phyloP scores from a whole-genome alignment of 1,140 invertebrate species.

The Drosophila azteca region DNA sequence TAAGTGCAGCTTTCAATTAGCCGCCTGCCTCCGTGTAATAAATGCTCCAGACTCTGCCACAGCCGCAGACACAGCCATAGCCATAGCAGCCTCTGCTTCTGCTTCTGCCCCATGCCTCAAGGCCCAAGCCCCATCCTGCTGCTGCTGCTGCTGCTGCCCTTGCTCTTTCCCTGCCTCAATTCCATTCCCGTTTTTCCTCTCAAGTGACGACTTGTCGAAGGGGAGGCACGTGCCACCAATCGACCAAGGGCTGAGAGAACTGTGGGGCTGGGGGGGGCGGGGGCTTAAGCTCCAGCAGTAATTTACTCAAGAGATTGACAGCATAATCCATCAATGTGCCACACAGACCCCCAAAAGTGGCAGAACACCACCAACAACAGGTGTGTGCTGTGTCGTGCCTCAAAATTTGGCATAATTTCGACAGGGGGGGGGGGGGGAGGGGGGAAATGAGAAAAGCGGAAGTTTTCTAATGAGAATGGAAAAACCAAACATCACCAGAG shows the following conservation, averaged over 20 bases:
- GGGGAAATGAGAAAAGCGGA: not conserved
- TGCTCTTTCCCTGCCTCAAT: not conserved
- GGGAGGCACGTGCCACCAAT: conserved; percentile 66
- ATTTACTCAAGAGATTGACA: conserved; percentile 77
- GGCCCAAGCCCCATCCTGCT: too few species aligned
- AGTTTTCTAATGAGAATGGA: not conserved
- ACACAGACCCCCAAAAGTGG: conserved; percentile 2
- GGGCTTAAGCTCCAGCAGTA: conserved; percentile 72
- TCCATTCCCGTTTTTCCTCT: not conserved
- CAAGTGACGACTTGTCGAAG: conserved; percentile 68
- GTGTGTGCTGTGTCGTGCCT: not conserved
- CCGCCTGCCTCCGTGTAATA: conserved; percentile 77
- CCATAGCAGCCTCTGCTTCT: not conserved
- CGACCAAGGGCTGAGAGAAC: conserved; percentile 5
- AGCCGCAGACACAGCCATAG: not conserved
- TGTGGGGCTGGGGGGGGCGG: not conserved
- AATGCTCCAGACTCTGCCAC: conserved; percentile 40
- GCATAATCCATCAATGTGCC: conserved; percentile 76
- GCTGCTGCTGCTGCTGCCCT: too few species aligned
- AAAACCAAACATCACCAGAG: too few species aligned
- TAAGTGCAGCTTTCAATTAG: conserved; percentile 79
- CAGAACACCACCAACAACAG: too few species aligned
- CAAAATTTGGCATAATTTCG: not conserved
- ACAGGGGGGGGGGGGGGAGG: too few species aligned
- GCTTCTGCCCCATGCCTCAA: not conserved